phyloP scores from a whole-genome alignment of 2,797 vertebrate species.

The Gambusia yucatana region DNA sequence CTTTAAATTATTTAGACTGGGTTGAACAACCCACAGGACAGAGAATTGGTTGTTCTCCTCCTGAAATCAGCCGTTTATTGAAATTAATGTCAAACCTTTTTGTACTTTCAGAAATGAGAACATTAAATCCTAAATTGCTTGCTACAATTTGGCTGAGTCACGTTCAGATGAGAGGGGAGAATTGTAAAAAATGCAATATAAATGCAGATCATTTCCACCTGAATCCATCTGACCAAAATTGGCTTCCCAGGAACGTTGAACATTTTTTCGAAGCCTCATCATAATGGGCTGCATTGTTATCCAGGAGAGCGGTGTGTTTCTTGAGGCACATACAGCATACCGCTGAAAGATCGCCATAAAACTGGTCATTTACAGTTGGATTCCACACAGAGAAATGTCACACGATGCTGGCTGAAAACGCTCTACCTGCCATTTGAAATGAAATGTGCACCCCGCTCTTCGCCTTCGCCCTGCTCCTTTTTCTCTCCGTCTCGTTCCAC shows the following conservation, averaged over 20 bases:
- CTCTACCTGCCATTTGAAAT: constrained; percentile 9
- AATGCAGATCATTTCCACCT: constrained; percentile 10
- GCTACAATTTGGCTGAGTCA: neutral
- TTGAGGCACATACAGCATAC: neutral
- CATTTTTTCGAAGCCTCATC: neutral
- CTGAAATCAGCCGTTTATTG: neutral
- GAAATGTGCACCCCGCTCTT: constrained; percentile 1
- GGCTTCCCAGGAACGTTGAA: neutral
- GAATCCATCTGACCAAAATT: neutral
- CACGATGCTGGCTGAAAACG: neutral
- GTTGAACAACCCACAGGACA: neutral
- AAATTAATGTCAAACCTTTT: neutral
- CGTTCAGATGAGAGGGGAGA: neutral
- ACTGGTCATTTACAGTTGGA: neutral
- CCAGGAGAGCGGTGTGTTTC: neutral
- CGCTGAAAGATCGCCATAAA: neutral
- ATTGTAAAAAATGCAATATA: neutral
- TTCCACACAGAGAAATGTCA: constrained; percentile 2
- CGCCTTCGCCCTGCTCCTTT: neutral
- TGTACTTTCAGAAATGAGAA: constrained; percentile 1
- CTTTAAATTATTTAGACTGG: neutral
- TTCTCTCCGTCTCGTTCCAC: constrained; percentile 11
- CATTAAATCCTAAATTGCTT: neutral
- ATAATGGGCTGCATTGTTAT: neutral
- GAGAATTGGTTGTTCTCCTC: neutral